phyloP scores from a whole-genome alignment of 2,888 invertebrate species.

The Oasisia sp. region DNA sequence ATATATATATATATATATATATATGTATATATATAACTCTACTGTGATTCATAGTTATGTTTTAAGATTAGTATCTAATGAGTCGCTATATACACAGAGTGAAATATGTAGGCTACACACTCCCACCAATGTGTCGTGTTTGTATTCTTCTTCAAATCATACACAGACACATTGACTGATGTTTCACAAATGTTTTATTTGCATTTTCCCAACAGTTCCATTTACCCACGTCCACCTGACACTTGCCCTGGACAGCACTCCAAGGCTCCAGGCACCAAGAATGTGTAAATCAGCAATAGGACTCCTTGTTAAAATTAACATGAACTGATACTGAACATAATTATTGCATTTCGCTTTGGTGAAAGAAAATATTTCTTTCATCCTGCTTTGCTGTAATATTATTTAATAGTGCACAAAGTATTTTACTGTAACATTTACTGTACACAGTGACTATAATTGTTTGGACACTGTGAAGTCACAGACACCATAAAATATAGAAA shows the following conservation, averaged over 20 bases:
- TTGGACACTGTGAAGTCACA: no score
- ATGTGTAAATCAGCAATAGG: background rate
- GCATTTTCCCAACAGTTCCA: background rate
- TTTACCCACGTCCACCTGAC: background rate
- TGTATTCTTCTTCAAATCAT: background rate
- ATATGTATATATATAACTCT: background rate
- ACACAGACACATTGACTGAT: background rate
- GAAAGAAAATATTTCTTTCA: no score
- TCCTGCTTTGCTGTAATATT: no score
- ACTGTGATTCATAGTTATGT: background rate
- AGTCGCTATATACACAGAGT: background rate
- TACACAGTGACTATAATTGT: no score
- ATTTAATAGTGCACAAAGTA: no score
- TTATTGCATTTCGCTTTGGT: no score
- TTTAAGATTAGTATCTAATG: no score
- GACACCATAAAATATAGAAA: no score
- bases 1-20: constrained; percentile 25
- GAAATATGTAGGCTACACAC: background rate
- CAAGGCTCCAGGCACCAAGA: background rate
- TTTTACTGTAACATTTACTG: no score
- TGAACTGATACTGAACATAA: background rate
- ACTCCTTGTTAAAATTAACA: background rate
- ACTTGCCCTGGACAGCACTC: background rate
- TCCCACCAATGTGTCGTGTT: background rate
- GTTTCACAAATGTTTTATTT: background rate